Conservation (phyloP, 2,113 vertebrate genomes). For the Struthio camelus region DNA sequence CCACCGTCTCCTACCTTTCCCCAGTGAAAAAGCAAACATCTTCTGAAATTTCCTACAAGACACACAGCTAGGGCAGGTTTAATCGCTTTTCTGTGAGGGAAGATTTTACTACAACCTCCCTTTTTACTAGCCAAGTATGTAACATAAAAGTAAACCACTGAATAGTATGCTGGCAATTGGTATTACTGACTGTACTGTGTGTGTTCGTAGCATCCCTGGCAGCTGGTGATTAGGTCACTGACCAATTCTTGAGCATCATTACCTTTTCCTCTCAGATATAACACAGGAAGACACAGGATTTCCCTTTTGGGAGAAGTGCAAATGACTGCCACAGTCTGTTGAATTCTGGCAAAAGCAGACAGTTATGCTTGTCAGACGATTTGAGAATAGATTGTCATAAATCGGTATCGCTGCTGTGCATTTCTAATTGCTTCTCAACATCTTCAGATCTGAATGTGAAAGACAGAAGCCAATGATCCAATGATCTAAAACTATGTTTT, state of each 20-base stretch:
- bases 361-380: not conserved
- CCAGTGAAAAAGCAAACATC: not conserved
- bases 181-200: not conserved
- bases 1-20: not conserved
- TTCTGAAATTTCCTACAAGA: not conserved
- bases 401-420: not conserved
- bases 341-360: not conserved
- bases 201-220: not conserved
- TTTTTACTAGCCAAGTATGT: not conserved
- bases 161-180: not conserved
- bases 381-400: not conserved
- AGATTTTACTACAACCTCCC: not conserved
- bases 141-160: not conserved
- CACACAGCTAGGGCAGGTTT: accelerated
- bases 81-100: not conserved
- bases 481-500: not conserved
- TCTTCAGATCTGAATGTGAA: not conserved
- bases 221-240: not conserved
- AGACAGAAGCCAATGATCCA: not conserved
- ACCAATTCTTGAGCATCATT: not conserved
- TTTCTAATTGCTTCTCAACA: not conserved
- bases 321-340: not conserved
- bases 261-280: not conserved
- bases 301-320: not conserved
- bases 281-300: not conserved